A percentile compares a stretch with the other conserved stretches of the same genome.
These are phyloP conservation scores for Papilio xuthus DNA, from an alignment of 1,140 invertebrate species.

Conservation along the genomic window DNA sequence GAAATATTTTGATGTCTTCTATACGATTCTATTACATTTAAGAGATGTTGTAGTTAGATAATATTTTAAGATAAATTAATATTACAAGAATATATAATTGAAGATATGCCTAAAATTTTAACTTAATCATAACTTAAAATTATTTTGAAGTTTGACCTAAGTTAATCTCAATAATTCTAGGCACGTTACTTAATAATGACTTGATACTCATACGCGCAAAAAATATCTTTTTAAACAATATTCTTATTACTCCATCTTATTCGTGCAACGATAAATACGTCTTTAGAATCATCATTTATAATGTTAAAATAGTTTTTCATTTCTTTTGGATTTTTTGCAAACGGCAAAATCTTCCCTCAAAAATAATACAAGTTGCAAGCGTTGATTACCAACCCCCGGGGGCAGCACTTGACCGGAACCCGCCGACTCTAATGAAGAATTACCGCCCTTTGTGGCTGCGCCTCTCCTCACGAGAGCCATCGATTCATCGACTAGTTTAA, in stretches of 20 bases:
- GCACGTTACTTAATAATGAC: too few relatives aligned
- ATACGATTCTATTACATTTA: neutral
- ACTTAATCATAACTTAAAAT: too few relatives aligned
- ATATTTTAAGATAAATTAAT: neutral
- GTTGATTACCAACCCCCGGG: constrained; percentile 73
- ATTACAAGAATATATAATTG: too few relatives aligned
- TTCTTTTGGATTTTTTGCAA: constrained; percentile 6
- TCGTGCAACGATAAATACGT: neutral
- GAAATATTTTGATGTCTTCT: neutral
- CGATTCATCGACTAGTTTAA: constrained; percentile 55
- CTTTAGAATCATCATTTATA: neutral
- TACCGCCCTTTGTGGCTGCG: constrained; percentile 68
- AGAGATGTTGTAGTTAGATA: neutral
- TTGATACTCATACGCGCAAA: neutral
- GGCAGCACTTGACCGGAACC: constrained; percentile 71
- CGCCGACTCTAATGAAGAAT: constrained; percentile 73
- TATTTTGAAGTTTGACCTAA: neutral
- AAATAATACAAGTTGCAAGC: constrained; percentile 67
- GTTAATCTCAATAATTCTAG: neutral
- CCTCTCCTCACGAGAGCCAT: constrained; percentile 52
- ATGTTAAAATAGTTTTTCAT: neutral
- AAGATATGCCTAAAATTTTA: neutral
- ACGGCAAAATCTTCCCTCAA: constrained; percentile 51
- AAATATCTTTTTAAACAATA: neutral
- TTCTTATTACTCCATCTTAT: neutral